A percentile compares a stretch with the other conserved stretches of the same genome.
These are phyloP conservation scores for Dendrolimus punctatus DNA, from an alignment of 1,140 invertebrate species.

Conservation along the genomic window DNA sequence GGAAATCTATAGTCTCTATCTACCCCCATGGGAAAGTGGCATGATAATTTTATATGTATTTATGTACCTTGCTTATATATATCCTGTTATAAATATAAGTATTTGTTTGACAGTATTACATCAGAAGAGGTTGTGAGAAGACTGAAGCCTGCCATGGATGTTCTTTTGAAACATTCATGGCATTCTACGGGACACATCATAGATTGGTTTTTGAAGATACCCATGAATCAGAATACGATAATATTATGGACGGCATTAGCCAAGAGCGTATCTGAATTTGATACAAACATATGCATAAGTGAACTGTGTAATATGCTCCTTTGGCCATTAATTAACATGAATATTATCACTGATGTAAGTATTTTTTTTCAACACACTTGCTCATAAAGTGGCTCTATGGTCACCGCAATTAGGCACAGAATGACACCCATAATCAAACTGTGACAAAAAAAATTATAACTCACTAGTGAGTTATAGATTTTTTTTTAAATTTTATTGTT, in stretches of 20 bases:
- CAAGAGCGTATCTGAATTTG: conserved; percentile 24
- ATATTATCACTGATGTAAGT: conserved; percentile 32
- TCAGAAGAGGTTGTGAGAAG: conserved; percentile 15
- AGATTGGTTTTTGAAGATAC: conserved; percentile 21
- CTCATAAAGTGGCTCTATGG: no score
- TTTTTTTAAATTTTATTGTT: no score
- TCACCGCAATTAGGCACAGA: no score
- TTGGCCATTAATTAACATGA: conserved; percentile 29
- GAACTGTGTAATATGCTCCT: conserved; percentile 22
- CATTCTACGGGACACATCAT: neutral
- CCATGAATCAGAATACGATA: conserved; percentile 21
- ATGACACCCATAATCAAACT: no score
- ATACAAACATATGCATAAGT: conserved; percentile 6
- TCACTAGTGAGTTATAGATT: no score
- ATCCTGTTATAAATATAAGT: no score
- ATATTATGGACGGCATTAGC: conserved; percentile 35
- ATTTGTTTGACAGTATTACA: conserved; percentile 12
- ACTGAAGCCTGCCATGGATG: conserved; percentile 24
- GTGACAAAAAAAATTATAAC: no score
- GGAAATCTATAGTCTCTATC: no score
- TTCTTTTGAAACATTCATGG: no score
- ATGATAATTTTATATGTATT: no score
- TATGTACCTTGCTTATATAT: no score
- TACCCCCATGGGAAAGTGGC: no score
- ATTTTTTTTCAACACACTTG: conserved; percentile 9